Conservation (phyloP, 2,113 vertebrate species). For the Barnardius zonarius region DNA sequence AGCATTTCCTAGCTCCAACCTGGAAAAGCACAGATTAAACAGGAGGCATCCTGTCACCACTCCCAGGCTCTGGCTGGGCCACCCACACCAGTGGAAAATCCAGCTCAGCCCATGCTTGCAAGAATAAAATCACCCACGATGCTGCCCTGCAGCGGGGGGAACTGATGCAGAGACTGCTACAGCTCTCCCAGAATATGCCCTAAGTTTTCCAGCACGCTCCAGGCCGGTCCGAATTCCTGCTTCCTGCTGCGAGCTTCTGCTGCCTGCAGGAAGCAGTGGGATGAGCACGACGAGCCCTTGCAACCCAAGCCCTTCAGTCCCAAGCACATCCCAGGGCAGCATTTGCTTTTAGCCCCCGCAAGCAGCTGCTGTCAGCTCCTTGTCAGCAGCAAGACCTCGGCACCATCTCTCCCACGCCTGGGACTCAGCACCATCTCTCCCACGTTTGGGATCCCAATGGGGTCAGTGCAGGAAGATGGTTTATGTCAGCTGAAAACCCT, state of each 20-base stretch:
- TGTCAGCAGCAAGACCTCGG: background rate
- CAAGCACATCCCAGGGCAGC: background rate
- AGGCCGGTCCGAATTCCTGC: background rate
- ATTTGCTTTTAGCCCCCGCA: background rate
- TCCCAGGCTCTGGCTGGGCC: background rate
- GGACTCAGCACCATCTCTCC: background rate
- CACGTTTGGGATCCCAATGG: background rate
- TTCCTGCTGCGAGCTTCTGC: background rate
- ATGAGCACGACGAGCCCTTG: background rate
- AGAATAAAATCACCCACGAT: background rate
- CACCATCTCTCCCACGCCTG: background rate
- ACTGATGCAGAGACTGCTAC: background rate
- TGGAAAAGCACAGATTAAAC: background rate
- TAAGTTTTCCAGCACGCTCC: background rate
- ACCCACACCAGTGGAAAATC: background rate
- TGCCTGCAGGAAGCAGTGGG: background rate
- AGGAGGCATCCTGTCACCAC: background rate
- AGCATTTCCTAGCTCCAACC: background rate
- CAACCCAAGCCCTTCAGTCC: background rate
- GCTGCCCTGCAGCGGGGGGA: background rate
- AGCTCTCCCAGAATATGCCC: background rate
- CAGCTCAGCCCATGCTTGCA: background rate
- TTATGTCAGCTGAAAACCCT: background rate
- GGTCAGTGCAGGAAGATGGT: background rate
- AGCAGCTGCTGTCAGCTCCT: constrained; percentile 14